phyloP scores from a whole-genome alignment of 2,888 invertebrate species.

The Cephonodes hylas region DNA sequence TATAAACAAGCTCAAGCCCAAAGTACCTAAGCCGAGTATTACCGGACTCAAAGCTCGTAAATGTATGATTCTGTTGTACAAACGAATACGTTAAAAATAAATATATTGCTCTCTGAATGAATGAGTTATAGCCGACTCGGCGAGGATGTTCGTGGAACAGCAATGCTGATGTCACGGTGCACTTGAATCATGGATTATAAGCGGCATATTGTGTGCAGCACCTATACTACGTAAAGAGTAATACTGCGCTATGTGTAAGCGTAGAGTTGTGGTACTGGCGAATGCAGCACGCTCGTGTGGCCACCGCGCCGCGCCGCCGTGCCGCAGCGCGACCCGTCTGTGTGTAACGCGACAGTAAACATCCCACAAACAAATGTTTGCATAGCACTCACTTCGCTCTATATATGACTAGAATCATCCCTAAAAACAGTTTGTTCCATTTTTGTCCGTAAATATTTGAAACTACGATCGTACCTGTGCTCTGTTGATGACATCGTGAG shows the following conservation, averaged over 20 bases:
- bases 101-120: constrained; percentile 21
- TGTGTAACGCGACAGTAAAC: constrained; percentile 24
- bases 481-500: constrained; percentile 78
- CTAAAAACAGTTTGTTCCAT: constrained; percentile 8
- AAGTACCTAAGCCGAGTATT: neutral
- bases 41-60: neutral
- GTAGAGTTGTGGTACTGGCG: neutral
- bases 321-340: neutral
- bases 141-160: constrained; percentile 24
- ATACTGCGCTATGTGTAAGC: neutral
- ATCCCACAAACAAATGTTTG: constrained; percentile 32
- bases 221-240: neutral
- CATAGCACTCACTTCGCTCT: constrained; percentile 15
- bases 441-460: neutral
- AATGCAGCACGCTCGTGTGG: neutral
- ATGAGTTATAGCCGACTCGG: constrained; percentile 19
- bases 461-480: constrained; percentile 63
- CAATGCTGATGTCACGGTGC: constrained; percentile 48
- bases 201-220: constrained; percentile 22
- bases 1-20: neutral
- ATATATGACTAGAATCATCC: neutral
- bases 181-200: constrained; percentile 44
- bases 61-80: neutral
- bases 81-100: constrained; percentile 15
- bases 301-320: neutral